Conservation (phyloP, 2,888 invertebrate genomes). For the Tachina grossa region DNA sequence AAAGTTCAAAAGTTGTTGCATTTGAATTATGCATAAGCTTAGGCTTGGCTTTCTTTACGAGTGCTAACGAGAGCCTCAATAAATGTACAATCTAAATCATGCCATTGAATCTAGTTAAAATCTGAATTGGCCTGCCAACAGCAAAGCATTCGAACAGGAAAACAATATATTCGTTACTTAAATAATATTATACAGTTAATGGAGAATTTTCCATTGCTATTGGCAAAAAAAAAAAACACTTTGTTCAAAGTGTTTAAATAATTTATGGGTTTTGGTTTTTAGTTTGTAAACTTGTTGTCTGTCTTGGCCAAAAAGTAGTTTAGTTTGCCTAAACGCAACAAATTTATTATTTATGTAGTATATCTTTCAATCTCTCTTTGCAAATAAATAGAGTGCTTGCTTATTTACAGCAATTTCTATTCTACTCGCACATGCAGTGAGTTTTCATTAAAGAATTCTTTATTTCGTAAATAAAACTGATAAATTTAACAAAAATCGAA, state of each 20-base stretch:
- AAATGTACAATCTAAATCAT: conserved; percentile 10
- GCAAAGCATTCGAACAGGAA: background rate
- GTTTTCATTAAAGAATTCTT: no score
- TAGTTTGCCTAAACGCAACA: background rate
- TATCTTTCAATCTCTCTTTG: background rate
- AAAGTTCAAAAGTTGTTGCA: conserved; percentile 9
- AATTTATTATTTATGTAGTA: background rate
- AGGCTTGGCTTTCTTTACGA: background rate
- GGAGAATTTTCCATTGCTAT: background rate
- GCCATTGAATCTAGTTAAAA: background rate
- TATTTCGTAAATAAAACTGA: no score
- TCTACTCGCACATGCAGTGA: background rate
- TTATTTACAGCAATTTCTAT: background rate
- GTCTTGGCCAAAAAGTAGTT: no score
- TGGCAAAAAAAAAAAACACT: background rate
- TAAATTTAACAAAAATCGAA: no score
- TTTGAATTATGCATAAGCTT: background rate
- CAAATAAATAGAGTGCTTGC: background rate
- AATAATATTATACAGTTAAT: background rate
- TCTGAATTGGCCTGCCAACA: background rate
- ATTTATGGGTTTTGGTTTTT: background rate
- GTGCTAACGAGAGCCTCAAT: background rate
- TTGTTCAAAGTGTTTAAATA: background rate
- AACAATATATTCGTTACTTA: background rate
- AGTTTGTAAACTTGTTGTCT: background rate